Conservation (phyloP, 2,888 invertebrate species). For the Cataglyphis cursor region DNA sequence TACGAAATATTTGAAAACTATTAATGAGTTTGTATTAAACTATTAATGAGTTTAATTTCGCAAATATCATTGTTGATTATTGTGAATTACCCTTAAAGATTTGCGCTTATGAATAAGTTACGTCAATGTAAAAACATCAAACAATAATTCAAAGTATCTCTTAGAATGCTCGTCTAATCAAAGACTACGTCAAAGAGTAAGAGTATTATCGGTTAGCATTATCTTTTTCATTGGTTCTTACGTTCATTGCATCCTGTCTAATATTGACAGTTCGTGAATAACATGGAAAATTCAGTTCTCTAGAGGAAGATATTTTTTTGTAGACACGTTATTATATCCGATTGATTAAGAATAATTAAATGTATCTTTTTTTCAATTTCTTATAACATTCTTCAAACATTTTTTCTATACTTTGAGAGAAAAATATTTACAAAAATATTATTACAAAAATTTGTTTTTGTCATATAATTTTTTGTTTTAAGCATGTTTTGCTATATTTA, state of each 20-base stretch:
- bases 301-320: neutral
- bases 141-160: constrained; percentile 55
- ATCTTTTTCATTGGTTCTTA: constrained; percentile 67
- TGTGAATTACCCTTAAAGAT: neutral
- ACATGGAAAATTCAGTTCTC: constrained; percentile 61
- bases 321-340: constrained; percentile 18
- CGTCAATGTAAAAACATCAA: constrained; percentile 53
- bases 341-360: constrained; percentile 9
- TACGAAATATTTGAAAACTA: neutral
- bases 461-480: neutral
- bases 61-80: neutral
- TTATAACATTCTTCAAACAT: neutral
- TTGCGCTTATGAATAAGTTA: constrained; percentile 52
- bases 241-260: constrained; percentile 82
- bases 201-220: constrained; percentile 51
- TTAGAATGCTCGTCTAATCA: constrained; percentile 59
- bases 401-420: neutral
- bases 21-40: neutral
- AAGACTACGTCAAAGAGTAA: constrained; percentile 28
- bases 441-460: neutral
- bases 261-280: constrained; percentile 82
- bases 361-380: neutral
- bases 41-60: neutral
- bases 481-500: neutral
- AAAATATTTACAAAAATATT: neutral